A percentile compares a stretch with the other conserved stretches of the same genome.
Conservation (phyloP, 2,113 vertebrate species). For the Paradisaea rubra region DNA sequence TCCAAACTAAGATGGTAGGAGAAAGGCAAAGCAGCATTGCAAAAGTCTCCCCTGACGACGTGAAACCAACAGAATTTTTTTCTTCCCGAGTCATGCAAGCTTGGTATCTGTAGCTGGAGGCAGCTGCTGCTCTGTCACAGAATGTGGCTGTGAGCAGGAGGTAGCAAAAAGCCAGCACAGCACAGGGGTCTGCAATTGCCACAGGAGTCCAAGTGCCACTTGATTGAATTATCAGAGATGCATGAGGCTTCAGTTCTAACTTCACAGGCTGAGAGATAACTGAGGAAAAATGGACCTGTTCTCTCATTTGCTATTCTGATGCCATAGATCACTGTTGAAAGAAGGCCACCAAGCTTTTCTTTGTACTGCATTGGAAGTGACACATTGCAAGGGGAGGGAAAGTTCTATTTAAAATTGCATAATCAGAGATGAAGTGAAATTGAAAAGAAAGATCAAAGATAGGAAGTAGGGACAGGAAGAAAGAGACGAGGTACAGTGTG, state of each 20-base stretch:
- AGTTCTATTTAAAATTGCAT: not conserved
- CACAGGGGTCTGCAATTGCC: not conserved
- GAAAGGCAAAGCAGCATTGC: not conserved
- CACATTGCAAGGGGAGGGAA: not conserved
- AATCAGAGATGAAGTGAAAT: not conserved
- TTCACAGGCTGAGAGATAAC: not conserved
- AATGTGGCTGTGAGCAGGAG: not conserved
- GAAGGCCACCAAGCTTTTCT: not conserved
- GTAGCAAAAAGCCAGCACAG: not conserved
- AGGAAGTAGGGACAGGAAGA: not conserved
- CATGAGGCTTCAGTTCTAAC: not conserved
- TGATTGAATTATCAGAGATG: not conserved
- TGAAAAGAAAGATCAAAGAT: slow-evolving; percentile 34
- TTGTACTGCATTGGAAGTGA: not conserved
- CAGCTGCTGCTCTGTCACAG: not conserved
- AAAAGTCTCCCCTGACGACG: not conserved
- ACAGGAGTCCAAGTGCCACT: not conserved
- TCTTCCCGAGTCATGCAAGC: rapidly evolving
- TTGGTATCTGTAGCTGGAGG: not conserved
- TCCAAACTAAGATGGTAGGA: not conserved
- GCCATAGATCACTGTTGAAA: not conserved
- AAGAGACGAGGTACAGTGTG: not conserved
- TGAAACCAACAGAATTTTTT: not conserved
- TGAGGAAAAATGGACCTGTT: not conserved
- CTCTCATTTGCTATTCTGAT: not conserved